These are phyloP conservation scores for Tylochromis polylepis DNA, from an alignment of 2,113 vertebrate species.

Conservation along the genomic window DNA sequence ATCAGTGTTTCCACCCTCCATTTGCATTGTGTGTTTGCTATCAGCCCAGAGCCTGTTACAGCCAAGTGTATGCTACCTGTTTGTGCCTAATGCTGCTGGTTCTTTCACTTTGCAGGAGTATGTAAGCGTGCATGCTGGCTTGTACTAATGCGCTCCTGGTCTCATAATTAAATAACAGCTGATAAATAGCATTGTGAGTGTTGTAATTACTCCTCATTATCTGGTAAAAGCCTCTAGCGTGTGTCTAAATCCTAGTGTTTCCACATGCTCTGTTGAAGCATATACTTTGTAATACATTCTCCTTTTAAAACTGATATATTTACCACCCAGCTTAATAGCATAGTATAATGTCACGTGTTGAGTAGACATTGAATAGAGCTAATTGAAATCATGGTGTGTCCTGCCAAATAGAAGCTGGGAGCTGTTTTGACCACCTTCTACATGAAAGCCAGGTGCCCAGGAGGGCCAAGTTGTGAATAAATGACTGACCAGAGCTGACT, in stretches of 20 bases:
- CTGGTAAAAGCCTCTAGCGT: conserved; percentile 6
- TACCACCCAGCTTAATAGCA: background rate
- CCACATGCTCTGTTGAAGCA: background rate
- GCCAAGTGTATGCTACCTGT: background rate
- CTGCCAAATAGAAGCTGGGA: background rate
- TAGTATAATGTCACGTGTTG: background rate
- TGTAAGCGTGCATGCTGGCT: background rate
- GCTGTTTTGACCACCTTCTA: background rate
- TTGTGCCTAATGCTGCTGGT: background rate
- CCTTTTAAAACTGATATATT: background rate
- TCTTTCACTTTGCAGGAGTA: conserved; percentile 6
- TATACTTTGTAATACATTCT: background rate
- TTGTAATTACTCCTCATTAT: conserved; percentile 59
- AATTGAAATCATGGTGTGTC: background rate
- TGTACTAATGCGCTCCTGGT: conserved; percentile 13
- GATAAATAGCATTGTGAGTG: conserved; percentile 53
- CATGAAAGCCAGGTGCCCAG: background rate
- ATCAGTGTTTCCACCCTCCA: background rate
- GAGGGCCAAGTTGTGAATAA: background rate
- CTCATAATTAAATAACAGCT: conserved; percentile 60
- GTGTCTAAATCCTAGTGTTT: background rate
- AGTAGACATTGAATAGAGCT: background rate
- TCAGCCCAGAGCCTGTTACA: background rate
- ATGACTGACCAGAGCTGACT: background rate
- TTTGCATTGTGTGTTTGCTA: background rate